phyloP scores from a whole-genome alignment of 1,140 invertebrate genomes.

The Cotesia typhae region DNA sequence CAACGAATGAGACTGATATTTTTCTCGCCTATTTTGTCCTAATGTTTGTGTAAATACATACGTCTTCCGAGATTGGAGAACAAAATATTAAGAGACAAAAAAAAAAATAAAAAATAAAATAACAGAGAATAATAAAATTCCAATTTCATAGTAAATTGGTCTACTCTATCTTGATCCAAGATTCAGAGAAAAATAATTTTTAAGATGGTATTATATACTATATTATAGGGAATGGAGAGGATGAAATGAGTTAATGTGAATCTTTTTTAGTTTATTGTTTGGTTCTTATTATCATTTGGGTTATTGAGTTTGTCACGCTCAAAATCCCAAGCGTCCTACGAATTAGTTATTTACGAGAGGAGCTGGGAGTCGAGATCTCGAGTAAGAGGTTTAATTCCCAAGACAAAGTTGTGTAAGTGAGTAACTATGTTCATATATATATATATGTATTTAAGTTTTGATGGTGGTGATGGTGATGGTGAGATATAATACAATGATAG shows the following conservation, averaged over 20 bases:
- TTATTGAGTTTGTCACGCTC: conserved; percentile 28
- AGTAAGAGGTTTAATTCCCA: conserved; percentile 13
- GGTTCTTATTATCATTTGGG: conserved; percentile 11
- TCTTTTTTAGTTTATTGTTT: conserved; percentile 11
- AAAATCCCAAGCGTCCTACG: conserved; percentile 14
- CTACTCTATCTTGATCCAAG: not conserved
- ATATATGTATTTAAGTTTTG: not conserved
- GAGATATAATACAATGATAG: conserved; percentile 17
- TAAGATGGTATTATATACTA: not conserved
- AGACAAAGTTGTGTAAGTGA: not conserved
- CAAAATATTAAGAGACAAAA: not conserved
- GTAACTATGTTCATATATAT: no score
- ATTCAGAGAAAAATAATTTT: not conserved
- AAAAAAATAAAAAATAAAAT: no score
- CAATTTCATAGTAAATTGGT: no score
- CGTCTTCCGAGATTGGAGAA: not conserved
- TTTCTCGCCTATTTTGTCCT: conserved; percentile 19
- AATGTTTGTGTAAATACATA: conserved; percentile 1
- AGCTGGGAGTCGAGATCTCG: not conserved
- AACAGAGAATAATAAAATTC: no score
- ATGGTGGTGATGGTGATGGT: not conserved
- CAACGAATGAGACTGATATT: conserved; percentile 24
- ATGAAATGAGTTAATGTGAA: not conserved
- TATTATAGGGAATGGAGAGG: no score
- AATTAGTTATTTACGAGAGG: conserved; percentile 32